Percentiles rank a stretch among this genome's conserved stretches.
Evolutionary conservation across 2,113 vertebrate species (phyloP).

Genomic region (Toxotes chatareus): DNA sequence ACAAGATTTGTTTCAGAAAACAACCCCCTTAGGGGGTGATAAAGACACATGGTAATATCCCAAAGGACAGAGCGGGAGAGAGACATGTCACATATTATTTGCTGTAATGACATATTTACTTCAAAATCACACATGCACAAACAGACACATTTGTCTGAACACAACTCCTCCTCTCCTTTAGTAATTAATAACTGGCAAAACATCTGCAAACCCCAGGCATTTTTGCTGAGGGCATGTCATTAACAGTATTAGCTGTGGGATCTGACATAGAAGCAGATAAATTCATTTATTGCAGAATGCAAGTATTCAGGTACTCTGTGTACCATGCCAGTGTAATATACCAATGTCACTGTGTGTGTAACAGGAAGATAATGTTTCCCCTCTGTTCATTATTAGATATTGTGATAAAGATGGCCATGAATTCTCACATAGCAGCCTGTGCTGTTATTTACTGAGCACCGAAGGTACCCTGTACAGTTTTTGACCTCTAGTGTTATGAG

Average conservation of each 20-base stretch:
- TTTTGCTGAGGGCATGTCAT: background rate
- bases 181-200: background rate
- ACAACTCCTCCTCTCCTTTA: conserved; percentile 33
- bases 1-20: no score
- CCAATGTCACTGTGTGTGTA: no score
- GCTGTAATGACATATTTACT: conserved; percentile 39
- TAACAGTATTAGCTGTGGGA: background rate
- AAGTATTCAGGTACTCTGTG: no score
- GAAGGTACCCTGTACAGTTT: background rate
- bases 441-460: background rate
- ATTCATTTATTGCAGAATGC: background rate
- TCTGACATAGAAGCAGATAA: background rate
- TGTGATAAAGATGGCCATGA: background rate
- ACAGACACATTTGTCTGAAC: conserved; percentile 23
- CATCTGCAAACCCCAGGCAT: background rate
- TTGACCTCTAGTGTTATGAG: no score
- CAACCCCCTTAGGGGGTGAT: no score
- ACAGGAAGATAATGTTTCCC: background rate
- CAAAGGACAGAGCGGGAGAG: background rate
- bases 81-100: conserved; percentile 11
- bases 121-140: background rate
- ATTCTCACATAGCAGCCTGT: background rate
- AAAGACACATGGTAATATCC: background rate
- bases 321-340: no score
- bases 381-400: background rate